Conservation (phyloP, 2,888 invertebrate genomes). For the Tachystola acroxantha region DNA sequence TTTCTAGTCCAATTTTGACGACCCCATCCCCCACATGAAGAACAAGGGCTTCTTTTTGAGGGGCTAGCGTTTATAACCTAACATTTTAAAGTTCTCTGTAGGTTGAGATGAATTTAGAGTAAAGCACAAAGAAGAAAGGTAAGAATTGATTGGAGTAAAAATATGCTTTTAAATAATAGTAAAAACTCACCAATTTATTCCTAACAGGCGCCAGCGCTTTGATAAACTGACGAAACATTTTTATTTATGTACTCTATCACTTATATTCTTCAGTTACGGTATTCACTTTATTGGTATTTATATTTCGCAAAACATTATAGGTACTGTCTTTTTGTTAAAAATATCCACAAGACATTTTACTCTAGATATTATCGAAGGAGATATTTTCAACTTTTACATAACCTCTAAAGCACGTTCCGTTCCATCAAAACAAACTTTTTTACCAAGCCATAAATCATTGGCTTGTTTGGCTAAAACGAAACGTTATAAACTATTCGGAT, state of each 20-base stretch:
- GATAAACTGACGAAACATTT: slow-evolving; percentile 57
- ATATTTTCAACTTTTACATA: not conserved
- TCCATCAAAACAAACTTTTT: not conserved
- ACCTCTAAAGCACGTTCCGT: slow-evolving; percentile 3
- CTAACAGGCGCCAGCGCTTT: slow-evolving; percentile 49
- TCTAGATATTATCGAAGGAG: not conserved
- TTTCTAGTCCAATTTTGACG: too few relatives aligned
- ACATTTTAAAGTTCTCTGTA: too few relatives aligned
- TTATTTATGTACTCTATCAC: slow-evolving; percentile 9
- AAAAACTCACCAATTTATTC: slow-evolving; percentile 43
- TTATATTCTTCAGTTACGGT: not conserved
- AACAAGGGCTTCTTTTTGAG: too few relatives aligned
- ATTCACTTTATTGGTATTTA: not conserved
- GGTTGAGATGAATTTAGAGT: too few relatives aligned
- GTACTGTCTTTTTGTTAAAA: not conserved
- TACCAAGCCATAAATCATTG: not conserved
- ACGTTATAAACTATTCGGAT: too few relatives aligned
- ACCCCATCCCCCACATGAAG: too few relatives aligned
- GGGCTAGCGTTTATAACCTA: too few relatives aligned
- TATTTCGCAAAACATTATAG: not conserved
- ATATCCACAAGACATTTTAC: not conserved
- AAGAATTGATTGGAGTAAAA: too few relatives aligned
- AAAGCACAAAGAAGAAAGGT: too few relatives aligned
- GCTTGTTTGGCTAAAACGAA: not conserved
- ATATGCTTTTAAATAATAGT: not conserved